A percentile compares a stretch with the other conserved stretches of the same genome.
Evolutionary conservation across 2,888 invertebrate genomes (phyloP).

Genomic region (Torymus tubicola): DNA sequence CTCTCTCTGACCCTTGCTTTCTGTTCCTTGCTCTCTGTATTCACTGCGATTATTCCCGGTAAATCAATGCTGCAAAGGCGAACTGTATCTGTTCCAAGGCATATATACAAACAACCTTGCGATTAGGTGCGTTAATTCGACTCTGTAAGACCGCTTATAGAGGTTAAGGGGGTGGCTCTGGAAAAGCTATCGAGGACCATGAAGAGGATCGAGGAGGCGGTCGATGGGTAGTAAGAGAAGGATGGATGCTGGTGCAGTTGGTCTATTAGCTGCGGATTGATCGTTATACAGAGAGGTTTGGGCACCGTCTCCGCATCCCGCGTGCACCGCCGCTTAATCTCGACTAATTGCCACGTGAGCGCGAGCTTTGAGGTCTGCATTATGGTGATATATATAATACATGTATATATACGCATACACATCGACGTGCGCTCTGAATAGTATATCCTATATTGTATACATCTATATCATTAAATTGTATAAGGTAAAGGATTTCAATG

Average conservation of each 20-base stretch:
- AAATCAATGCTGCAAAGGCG: no score
- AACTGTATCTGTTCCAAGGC: background rate
- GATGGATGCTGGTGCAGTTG: constrained; percentile 7
- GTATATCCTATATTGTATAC: no score
- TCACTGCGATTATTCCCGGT: no score
- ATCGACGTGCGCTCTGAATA: no score
- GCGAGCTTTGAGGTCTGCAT: constrained; percentile 20
- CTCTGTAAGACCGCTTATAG: constrained; percentile 4
- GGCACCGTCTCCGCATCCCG: background rate
- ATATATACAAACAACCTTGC: background rate
- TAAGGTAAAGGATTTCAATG: no score
- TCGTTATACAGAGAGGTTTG: constrained; percentile 1
- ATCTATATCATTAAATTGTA: no score
- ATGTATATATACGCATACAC: no score
- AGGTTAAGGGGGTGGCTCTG: background rate
- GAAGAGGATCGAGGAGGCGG: no score
- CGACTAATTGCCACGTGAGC: constrained; percentile 38
- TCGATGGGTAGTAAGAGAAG: no score
- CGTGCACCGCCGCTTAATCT: constrained; percentile 36
- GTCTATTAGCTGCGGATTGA: constrained; percentile 27
- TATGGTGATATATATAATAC: no score
- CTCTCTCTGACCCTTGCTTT: no score
- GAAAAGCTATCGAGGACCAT: constrained; percentile 12
- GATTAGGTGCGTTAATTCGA: constrained; percentile 31
- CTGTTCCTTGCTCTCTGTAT: no score